Percentiles rank a stretch among this genome's conserved stretches.
Evolutionary conservation across 2,888 invertebrate species (phyloP).

Genomic region (Drosophila pseudotakahashii): DNA sequence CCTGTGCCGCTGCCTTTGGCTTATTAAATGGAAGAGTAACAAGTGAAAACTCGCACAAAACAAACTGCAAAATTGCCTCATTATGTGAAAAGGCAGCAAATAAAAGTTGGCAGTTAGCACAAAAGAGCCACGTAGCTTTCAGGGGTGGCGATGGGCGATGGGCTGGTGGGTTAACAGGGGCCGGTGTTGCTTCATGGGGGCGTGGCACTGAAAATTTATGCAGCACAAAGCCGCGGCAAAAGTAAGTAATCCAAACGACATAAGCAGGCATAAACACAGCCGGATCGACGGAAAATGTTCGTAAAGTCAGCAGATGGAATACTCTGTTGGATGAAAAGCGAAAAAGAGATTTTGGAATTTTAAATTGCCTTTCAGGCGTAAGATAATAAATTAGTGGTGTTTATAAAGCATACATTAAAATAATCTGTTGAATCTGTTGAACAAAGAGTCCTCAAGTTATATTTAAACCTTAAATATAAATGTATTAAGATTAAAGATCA

Average conservation of each 20-base stretch:
- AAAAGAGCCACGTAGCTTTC: slow-evolving; percentile 62
- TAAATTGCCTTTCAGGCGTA: not conserved
- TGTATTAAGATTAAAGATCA: no score
- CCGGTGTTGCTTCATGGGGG: slow-evolving; percentile 11
- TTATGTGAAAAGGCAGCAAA: slow-evolving; percentile 66
- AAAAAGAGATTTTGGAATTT: not conserved
- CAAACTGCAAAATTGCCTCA: slow-evolving; percentile 66
- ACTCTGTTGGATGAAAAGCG: not conserved
- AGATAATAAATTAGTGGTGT: not conserved
- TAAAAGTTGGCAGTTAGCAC: slow-evolving; percentile 73
- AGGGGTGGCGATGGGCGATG: not conserved
- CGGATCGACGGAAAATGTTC: slow-evolving; percentile 26
- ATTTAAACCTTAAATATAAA: no score
- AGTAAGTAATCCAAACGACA: slow-evolving; percentile 78
- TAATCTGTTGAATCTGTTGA: slow-evolving; percentile 4
- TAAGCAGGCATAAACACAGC: slow-evolving; percentile 75
- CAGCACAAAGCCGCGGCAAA: slow-evolving; percentile 76
- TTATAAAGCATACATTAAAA: not conserved
- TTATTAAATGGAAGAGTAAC: slow-evolving; percentile 52
- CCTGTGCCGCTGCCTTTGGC: slow-evolving; percentile 24
- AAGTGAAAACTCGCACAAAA: slow-evolving; percentile 50
- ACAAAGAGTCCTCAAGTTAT: not conserved
- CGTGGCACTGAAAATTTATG: slow-evolving; percentile 67
- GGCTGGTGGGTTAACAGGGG: not conserved
- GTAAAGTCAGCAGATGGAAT: slow-evolving; percentile 10